Evolutionary conservation across 37 sponge, comb jelly and placozoan species (phyloP).

Genomic region (Cladorhizidae sp.): DNA sequence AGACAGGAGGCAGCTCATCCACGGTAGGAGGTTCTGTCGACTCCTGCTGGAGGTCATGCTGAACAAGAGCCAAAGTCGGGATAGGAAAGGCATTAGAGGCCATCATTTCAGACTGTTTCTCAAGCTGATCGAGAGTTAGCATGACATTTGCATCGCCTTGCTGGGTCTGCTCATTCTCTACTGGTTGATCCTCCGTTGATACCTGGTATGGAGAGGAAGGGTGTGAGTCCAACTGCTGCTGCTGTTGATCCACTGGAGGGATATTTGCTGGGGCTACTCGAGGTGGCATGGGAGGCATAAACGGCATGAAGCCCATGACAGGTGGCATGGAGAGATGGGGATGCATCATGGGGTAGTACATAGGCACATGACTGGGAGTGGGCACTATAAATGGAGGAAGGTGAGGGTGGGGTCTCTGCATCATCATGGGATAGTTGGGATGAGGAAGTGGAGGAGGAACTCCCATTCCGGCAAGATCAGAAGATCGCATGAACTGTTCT

Average conservation of each 20-base stretch:
- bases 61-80: background rate
- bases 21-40: no score
- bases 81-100: background rate
- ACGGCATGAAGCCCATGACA: background rate
- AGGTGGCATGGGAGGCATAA: background rate
- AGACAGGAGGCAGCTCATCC: no score
- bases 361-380: background rate
- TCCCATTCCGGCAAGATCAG: background rate
- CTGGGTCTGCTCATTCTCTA: no score
- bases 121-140: no score
- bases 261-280: background rate
- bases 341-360: background rate
- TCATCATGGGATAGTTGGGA: background rate
- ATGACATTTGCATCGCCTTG: no score
- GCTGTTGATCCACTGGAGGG: background rate
- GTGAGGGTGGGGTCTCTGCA: background rate
- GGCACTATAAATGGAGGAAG: background rate
- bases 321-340: slow-evolving; percentile 1
- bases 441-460: background rate
- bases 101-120: background rate
- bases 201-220: no score
- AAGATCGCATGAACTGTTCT: background rate
- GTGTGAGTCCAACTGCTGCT: no score
- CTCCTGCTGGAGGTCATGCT: no score
- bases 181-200: no score